Base-by-base conservation (phyloP, 2,113 vertebrate genomes). In the Charina bottae region DNA sequence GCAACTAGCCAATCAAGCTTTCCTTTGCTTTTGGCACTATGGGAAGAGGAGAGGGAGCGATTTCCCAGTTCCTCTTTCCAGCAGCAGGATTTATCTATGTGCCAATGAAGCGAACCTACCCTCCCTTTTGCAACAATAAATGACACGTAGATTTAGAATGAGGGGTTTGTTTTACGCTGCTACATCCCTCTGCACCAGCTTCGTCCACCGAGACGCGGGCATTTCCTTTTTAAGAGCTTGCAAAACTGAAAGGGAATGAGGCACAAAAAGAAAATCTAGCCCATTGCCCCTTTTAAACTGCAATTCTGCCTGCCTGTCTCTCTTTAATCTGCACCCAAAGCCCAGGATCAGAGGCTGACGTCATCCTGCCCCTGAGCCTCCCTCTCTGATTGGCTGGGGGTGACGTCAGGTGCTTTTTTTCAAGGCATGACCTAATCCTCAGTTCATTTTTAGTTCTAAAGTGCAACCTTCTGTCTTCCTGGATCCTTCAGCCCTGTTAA, bases 381-480 rank as follows among this genome's bases (percentile, higher is more conserved):
- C 93, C 86, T 88, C 96, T 97, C 97, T 98, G 98, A 99, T 99
- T 99, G 99, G 99, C 97, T 98, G 95, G 62, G 90, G 97, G 96
- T 99, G 98, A 99, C 98, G 98, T 99, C 98, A 98, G 97, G 97
- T 96, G 90, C 96, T 90, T 96, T 96, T 95, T 94, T 86, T 95
- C 97, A 96, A 97, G 96, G 97, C 98, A 98, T 98, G 98, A 98
- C 98, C 98, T 98, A 98, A 99, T 98, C 98, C 96, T 97, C 97
- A 96, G 97, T 98, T 98, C 97, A 98, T 96, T 97, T 96, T 97
- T 97, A 97, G 98, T 97, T 97, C 97, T 96, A 96, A 97, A 98
- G 97, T 97, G 96, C 97, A 97, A 93, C 97, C 97, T 97, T 96
- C 96, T 95, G 93, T 95, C 86, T 96, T 92, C 91, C 89, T 92